Percentiles rank a stretch among this genome's conserved stretches.
Evolutionary conservation across 2,797 vertebrate genomes (phyloP).

Genomic region (Liparis tanakae): DNA sequence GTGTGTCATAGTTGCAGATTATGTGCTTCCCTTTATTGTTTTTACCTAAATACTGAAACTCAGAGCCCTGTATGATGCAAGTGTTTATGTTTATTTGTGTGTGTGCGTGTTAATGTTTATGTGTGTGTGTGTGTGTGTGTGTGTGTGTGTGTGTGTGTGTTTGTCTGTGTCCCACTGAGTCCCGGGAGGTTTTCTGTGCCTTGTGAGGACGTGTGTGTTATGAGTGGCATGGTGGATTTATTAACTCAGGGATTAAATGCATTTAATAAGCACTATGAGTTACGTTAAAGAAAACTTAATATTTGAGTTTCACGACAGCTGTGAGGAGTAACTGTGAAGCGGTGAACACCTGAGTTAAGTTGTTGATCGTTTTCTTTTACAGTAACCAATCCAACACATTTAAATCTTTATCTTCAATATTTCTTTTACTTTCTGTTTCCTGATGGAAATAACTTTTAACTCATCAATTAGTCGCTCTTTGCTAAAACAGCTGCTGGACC

Average conservation of each 20-base stretch:
- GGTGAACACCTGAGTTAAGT: background rate
- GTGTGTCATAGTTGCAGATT: slow-evolving; percentile 9
- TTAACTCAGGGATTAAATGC: background rate
- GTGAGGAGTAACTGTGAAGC: background rate
- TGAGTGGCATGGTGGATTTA: background rate
- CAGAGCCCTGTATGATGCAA: background rate
- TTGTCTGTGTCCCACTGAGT: background rate
- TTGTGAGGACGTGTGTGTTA: background rate
- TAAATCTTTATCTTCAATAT: background rate
- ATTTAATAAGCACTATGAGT: background rate
- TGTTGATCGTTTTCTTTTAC: background rate
- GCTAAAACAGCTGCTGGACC: background rate
- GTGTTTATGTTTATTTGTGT: background rate
- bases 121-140: background rate
- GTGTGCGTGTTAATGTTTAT: background rate
- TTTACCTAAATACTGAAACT: slow-evolving; percentile 8
- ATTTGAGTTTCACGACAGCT: background rate
- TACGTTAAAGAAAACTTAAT: background rate
- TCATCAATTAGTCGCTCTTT: background rate
- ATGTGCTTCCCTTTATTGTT: background rate
- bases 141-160: background rate
- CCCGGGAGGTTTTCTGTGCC: background rate
- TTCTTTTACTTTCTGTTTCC: background rate
- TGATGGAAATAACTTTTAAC: background rate
- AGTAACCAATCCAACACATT: background rate